Percentiles rank a stretch among this genome's conserved stretches.
Conservation (phyloP, 2,113 vertebrate genomes). For the Rhinolophus ferrumequinum region DNA sequence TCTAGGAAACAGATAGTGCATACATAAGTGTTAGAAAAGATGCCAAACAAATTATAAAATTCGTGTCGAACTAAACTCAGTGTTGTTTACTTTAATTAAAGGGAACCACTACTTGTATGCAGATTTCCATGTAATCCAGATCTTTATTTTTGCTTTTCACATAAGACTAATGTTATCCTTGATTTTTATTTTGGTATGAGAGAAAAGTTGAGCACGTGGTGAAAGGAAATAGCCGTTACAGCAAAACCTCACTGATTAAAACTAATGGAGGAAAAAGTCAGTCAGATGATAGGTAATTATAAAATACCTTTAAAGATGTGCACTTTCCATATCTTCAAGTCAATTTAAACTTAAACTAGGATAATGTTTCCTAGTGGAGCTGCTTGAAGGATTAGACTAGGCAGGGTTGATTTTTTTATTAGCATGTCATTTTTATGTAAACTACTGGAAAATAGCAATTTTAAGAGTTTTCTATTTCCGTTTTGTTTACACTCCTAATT, state of each 20-base stretch:
- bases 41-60: constrained; percentile 52
- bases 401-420: constrained; percentile 48
- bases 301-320: constrained; percentile 62
- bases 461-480: constrained; percentile 58
- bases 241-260: constrained; percentile 19
- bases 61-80: neutral
- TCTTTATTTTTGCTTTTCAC: constrained; percentile 53
- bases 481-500: constrained; percentile 79
- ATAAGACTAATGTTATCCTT: neutral
- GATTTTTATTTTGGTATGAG: constrained; percentile 60
- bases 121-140: constrained; percentile 22
- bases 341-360: constrained; percentile 50
- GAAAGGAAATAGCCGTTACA: constrained; percentile 52
- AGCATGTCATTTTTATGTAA: constrained; percentile 59
- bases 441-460: constrained; percentile 67
- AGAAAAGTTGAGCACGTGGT: constrained; percentile 48
- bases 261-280: constrained; percentile 38
- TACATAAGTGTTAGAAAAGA: neutral
- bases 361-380: constrained; percentile 43
- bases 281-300: neutral
- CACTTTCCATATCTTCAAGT: constrained; percentile 71
- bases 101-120: constrained; percentile 19
- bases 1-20: neutral
- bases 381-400: constrained; percentile 60
- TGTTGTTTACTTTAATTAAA: constrained; percentile 19